Conservation (phyloP, 2,113 vertebrate species). For the Mustelus asterias region DNA sequence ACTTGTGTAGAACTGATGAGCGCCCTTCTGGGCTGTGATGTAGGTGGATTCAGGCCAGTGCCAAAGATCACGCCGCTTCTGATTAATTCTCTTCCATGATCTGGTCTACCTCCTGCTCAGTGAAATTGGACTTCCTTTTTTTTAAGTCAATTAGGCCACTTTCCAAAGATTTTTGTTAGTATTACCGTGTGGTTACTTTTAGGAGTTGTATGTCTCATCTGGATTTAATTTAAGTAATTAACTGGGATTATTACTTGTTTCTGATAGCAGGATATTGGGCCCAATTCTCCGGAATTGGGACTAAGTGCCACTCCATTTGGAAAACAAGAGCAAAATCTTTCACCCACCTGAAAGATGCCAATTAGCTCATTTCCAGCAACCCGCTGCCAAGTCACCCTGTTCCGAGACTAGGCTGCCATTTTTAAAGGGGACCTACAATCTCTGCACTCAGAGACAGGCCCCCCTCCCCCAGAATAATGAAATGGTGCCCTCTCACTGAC, state of each 20-base stretch:
- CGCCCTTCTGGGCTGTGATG: slow-evolving; percentile 7
- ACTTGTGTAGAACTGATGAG: neutral
- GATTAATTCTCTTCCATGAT: neutral
- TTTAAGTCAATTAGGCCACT: neutral
- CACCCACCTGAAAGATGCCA: too few species aligned
- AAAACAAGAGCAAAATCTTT: too few species aligned
- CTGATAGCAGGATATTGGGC: neutral
- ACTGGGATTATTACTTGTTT: neutral
- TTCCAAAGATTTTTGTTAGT: neutral
- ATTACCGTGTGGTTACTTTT: neutral
- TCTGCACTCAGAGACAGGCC: too few species aligned
- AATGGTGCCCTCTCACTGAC: too few species aligned
- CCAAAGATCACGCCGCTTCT: neutral
- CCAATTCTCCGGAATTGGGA: too few species aligned
- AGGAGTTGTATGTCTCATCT: neutral
- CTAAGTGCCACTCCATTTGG: too few species aligned
- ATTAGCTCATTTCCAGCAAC: too few species aligned
- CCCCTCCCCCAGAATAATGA: too few species aligned
- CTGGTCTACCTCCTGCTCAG: neutral
- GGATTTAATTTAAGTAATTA: neutral
- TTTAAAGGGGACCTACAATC: too few species aligned
- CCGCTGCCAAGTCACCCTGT: too few species aligned
- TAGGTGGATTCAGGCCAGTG: slow-evolving; percentile 27
- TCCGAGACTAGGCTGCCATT: too few species aligned
- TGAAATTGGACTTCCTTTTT: neutral